These are phyloP conservation scores for Diceros bicornis DNA, from an alignment of 2,797 vertebrate species.

Conservation along the genomic window DNA sequence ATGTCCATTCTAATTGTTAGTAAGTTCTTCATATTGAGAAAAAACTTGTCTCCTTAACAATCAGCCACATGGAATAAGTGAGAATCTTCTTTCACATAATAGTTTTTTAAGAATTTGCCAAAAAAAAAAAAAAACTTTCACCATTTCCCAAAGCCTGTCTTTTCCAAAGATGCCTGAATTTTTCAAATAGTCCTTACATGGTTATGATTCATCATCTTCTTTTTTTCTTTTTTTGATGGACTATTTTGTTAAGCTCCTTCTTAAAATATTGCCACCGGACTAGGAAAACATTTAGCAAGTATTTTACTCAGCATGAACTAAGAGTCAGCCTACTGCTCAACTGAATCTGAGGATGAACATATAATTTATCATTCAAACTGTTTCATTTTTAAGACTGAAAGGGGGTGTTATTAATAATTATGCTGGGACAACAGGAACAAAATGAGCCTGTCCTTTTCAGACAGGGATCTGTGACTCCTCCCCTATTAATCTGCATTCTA, in stretches of 20 bases:
- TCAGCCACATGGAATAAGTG: background rate
- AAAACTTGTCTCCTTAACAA: background rate
- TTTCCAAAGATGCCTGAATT: background rate
- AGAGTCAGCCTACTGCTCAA: background rate
- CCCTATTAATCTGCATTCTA: background rate
- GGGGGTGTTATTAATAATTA: background rate
- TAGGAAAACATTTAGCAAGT: background rate
- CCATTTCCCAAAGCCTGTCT: background rate
- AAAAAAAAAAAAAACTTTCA: background rate
- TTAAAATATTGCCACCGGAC: background rate
- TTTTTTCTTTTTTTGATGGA: background rate
- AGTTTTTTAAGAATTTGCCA: background rate
- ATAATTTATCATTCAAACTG: background rate
- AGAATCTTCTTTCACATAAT: background rate
- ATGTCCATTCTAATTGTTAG: background rate
- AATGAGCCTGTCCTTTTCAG: background rate
- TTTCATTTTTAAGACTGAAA: background rate
- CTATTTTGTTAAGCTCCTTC: background rate
- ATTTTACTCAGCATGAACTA: background rate
- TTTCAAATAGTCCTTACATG: background rate
- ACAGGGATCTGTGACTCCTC: background rate
- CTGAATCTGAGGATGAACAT: background rate
- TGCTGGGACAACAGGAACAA: background rate
- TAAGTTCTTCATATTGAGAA: background rate
- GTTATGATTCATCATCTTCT: background rate